phyloP scores from a whole-genome alignment of 2,113 vertebrate genomes.

The Pithys albifrons region DNA sequence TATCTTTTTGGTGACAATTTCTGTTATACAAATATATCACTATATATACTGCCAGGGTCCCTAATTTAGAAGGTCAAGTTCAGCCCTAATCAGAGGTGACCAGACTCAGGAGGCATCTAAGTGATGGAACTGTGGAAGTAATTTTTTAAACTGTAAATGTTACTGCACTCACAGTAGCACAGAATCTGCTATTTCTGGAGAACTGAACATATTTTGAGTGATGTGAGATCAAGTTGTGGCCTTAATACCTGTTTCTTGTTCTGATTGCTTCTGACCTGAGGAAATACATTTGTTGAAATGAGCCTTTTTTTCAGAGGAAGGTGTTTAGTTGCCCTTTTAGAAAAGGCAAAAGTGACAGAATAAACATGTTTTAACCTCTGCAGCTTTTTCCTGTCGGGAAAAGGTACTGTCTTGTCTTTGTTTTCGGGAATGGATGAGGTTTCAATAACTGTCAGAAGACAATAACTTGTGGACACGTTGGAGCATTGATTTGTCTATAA shows the following conservation, averaged over 20 bases:
- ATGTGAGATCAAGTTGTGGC: background rate
- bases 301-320: background rate
- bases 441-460: background rate
- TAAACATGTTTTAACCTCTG: background rate
- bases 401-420: background rate
- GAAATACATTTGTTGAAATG: background rate
- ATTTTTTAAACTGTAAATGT: background rate
- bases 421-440: background rate
- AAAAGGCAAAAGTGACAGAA: background rate
- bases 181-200: background rate
- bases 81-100: background rate
- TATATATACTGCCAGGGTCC: background rate
- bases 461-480: background rate
- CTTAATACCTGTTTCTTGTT: background rate
- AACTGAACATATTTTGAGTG: background rate
- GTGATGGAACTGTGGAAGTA: background rate
- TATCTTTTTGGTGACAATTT: background rate
- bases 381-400: background rate
- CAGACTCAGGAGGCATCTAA: background rate
- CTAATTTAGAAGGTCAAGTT: background rate
- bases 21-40: background rate
- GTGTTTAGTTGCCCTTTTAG: background rate
- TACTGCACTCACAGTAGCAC: background rate
- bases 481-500: background rate
- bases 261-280: background rate